Conservation (phyloP, 2,797 vertebrate genomes). For the Heteromormyrus szaboi region DNA sequence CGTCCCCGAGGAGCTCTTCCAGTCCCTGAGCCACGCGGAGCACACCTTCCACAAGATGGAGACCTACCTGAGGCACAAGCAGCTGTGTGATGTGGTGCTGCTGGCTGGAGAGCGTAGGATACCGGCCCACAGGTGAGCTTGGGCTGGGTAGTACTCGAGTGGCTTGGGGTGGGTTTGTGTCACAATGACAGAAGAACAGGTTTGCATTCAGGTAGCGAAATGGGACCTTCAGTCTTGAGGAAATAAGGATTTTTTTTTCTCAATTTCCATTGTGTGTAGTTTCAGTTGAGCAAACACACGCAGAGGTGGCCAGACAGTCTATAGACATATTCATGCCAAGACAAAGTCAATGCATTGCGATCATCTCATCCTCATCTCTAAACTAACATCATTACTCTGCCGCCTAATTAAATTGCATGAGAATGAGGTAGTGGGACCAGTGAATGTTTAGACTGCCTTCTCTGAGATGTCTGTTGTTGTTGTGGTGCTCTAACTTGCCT, state of each 20-base stretch:
- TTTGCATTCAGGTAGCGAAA: background rate
- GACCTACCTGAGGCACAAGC: constrained; percentile 83
- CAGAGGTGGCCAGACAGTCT: background rate
- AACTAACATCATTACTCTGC: constrained; percentile 4
- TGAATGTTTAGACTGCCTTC: background rate
- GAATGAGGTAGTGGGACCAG: background rate
- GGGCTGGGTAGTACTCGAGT: background rate
- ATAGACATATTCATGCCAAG: background rate
- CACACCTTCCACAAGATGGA: constrained; percentile 95
- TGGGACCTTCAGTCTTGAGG: background rate
- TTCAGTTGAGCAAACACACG: background rate
- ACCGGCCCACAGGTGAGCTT: constrained; percentile 86
- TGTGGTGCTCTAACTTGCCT: background rate
- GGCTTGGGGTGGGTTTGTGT: background rate
- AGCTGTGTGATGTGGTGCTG: constrained; percentile 89
- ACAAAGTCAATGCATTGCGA: background rate
- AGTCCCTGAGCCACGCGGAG: constrained; percentile 87
- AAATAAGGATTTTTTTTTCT: background rate
- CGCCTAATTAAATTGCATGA: background rate
- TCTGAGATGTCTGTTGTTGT: background rate
- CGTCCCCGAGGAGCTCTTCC: constrained; percentile 88
- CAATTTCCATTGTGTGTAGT: background rate
- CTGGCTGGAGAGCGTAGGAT: constrained; percentile 89
- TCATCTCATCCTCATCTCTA: background rate
- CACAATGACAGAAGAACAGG: background rate